Conservation (phyloP, 1,140 invertebrate species). For the Monomorium pharaonis region DNA sequence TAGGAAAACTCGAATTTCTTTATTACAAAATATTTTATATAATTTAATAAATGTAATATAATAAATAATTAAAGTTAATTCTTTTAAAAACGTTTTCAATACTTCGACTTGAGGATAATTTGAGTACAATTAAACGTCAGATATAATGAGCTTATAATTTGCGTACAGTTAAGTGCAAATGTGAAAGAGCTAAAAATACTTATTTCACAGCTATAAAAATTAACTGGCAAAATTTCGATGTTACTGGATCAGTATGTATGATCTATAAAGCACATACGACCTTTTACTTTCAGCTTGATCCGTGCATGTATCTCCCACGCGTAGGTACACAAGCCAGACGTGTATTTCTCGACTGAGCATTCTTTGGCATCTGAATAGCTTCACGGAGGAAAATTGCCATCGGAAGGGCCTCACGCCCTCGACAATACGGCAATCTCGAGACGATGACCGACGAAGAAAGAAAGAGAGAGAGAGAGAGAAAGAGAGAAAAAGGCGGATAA, state of each 20-base stretch:
- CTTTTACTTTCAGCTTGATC: constrained; percentile 31
- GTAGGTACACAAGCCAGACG: constrained; percentile 14
- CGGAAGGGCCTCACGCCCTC: constrained; percentile 78
- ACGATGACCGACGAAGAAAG: constrained; percentile 7
- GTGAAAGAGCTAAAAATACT: neutral
- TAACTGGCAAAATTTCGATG: neutral
- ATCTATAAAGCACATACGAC: constrained; percentile 11
- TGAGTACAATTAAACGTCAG: neutral
- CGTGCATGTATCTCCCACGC: constrained; percentile 31
- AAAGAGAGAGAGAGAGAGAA: neutral
- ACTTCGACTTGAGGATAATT: neutral
- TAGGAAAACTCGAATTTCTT: neutral
- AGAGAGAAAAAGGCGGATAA: constrained; percentile 46
- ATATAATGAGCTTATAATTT: neutral
- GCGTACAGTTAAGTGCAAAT: neutral
- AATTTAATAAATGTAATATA: neutral
- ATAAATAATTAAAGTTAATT: neutral
- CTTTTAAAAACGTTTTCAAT: neutral
- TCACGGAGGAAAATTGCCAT: constrained; percentile 73
- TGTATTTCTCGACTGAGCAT: constrained; percentile 45
- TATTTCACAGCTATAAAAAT: neutral
- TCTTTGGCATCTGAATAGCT: constrained; percentile 74
- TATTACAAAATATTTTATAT: neutral
- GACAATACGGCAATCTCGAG: constrained; percentile 69
- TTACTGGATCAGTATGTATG: constrained; percentile 13